These are phyloP conservation scores for Dendrocincla tyrannina DNA, from an alignment of 2,797 vertebrate species.

Conservation along the genomic window DNA sequence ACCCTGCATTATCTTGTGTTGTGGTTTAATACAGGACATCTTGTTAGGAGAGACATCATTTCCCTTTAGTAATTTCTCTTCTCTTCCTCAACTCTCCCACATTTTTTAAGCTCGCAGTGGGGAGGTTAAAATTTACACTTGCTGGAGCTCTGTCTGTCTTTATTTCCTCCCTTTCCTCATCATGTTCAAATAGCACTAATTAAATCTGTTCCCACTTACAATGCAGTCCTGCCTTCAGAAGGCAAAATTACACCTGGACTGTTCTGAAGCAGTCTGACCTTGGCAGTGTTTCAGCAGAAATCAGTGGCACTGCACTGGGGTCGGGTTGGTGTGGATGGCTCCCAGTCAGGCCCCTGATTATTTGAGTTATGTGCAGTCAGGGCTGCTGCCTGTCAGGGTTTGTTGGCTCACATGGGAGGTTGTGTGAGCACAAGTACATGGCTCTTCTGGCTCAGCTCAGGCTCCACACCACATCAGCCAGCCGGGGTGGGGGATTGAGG, in stretches of 20 bases:
- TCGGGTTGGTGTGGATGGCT: neutral
- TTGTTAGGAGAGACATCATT: conserved; percentile 63
- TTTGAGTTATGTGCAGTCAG: neutral
- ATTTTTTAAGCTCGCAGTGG: neutral
- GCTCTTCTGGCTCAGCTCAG: neutral
- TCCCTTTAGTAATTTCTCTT: conserved; percentile 47
- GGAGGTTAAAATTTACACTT: conserved; percentile 8
- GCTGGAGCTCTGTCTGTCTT: neutral
- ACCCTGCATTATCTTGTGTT: conserved; percentile 35
- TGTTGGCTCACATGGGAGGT: neutral
- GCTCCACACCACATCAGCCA: neutral
- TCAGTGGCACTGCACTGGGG: neutral
- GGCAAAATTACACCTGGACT: conserved; percentile 20
- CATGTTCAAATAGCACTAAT: conserved; percentile 22
- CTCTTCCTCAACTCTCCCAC: neutral
- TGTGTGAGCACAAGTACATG: neutral
- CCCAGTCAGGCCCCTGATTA: neutral
- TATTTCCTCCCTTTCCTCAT: neutral
- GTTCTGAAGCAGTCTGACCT: neutral
- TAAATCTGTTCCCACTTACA: neutral
- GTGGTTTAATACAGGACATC: neutral
- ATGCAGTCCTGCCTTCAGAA: neutral
- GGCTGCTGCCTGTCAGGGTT: neutral
- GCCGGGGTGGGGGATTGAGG: neutral
- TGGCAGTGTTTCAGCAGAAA: neutral